Evolutionary conservation across 2,888 invertebrate genomes (phyloP), one percentile per base, ranked within the genome.

Genomic region (Ecdyonurus torrentis): DNA sequence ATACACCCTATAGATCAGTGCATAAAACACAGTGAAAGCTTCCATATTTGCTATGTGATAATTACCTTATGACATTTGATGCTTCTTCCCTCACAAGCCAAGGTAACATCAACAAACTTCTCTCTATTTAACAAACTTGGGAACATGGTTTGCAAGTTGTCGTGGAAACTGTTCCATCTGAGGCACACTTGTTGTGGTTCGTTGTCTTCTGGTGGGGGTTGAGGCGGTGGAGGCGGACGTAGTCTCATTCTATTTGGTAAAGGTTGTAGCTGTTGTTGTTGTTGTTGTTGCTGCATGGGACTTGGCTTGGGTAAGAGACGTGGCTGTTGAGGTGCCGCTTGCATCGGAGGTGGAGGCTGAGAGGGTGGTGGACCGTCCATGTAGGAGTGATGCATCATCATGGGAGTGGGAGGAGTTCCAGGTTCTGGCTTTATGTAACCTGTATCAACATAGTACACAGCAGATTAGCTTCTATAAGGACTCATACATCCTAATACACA

Each of bases 1-100:
- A n/a, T n/a, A n/a, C n/a, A n/a, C n/a, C n/a, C n/a, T n/a, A n/a
- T n/a, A n/a, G n/a, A n/a, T n/a, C n/a, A n/a, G n/a, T n/a, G n/a
- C n/a, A n/a, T n/a, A n/a, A n/a, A n/a, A n/a, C n/a, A n/a, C n/a
- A n/a, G n/a, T n/a, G n/a, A n/a, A n/a, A n/a, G n/a, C n/a, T n/a
- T n/a, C n/a, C n/a, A n/a, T n/a, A n/a, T n/a, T n/a, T n/a, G n/a
- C n/a, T n/a, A n/a, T n/a, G 7, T 37, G 20, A 59, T 18, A 62
- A 18, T 63, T 67, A 79, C 78, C 70, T 91, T 90, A 79, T 92
- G 92, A 72, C 92, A 92, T 68, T 91, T 86, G 67, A 89, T 77
- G 74, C 89, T 89, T 52, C 87, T 83, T 0, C 89, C 90, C 74
- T 92, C 92, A 72, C 91, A 91, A 2, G 91, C 91, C 61, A 92